phyloP scores from a whole-genome alignment of 2,113 vertebrate genomes.

The Mus spicilegus region DNA sequence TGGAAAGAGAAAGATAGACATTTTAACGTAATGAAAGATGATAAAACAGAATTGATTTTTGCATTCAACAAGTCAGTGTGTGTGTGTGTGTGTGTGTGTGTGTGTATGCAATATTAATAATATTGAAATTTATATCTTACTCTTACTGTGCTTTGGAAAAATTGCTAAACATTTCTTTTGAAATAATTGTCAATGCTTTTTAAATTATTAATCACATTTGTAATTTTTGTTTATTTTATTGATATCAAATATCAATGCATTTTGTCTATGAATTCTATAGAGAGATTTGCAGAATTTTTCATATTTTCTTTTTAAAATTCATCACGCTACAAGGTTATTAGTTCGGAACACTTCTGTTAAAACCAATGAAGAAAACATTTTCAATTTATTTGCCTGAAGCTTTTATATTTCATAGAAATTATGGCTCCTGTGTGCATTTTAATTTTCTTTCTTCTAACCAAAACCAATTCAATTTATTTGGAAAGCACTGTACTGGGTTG shows the following conservation, averaged over 20 bases:
- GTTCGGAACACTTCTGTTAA: not conserved
- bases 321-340: not conserved
- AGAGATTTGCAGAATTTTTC: not conserved
- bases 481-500: not conserved
- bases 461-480: conserved; percentile 17
- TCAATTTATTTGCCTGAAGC: conserved; percentile 24
- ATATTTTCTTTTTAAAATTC: not conserved
- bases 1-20: not conserved
- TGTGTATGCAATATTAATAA: not conserved
- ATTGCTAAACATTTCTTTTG: not conserved
- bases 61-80: too few species aligned
- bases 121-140: not conserved
- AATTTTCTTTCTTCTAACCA: not conserved
- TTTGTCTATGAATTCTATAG: not conserved
- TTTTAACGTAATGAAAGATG: not conserved
- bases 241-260: not conserved
- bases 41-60: not conserved
- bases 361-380: not conserved
- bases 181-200: not conserved
- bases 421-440: not conserved
- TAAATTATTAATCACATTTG: not conserved
- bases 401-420: not conserved
- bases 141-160: not conserved
- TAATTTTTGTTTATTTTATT: not conserved
- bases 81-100: too few species aligned